Evolutionary conservation across 2,888 invertebrate genomes (phyloP).

Genomic region (Acleris emargana): DNA sequence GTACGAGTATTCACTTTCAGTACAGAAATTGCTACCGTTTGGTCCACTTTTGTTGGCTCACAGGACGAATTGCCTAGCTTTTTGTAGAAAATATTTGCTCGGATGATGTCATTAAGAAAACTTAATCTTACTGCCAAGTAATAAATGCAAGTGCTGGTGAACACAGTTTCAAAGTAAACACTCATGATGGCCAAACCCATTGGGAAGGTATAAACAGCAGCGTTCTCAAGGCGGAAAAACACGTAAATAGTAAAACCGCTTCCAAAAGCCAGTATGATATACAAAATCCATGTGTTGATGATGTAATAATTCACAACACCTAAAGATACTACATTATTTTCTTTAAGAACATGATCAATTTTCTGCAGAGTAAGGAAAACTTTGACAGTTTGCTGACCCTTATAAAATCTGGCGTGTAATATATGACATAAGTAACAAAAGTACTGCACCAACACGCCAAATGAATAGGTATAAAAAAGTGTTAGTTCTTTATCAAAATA

Average conservation of each 20-base stretch:
- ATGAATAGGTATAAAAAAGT: conserved; percentile 25
- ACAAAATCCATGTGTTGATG: conserved; percentile 38
- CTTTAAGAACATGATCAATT: conserved; percentile 42
- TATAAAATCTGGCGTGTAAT: conserved; percentile 43
- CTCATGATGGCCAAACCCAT: conserved; percentile 39
- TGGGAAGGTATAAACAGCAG: conserved; percentile 39
- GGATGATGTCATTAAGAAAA: conserved; percentile 45
- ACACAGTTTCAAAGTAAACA: conserved; percentile 45
- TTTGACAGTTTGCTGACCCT: conserved; percentile 38
- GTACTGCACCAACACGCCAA: conserved; percentile 40
- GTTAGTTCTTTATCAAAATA: conserved; percentile 32
- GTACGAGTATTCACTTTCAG: not conserved
- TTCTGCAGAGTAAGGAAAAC: conserved; percentile 46
- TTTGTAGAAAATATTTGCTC: conserved; percentile 33
- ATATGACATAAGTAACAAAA: conserved; percentile 42
- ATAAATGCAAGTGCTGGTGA: conserved; percentile 44
- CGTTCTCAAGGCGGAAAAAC: conserved; percentile 39
- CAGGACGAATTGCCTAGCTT: not conserved
- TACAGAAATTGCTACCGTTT: not conserved
- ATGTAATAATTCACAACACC: conserved; percentile 22
- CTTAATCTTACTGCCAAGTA: conserved; percentile 44
- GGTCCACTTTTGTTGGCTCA: too few species aligned
- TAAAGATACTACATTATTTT: conserved; percentile 10
- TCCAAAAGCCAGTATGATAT: conserved; percentile 38
- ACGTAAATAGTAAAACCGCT: conserved; percentile 40